Evolutionary conservation across 2,113 vertebrate genomes (phyloP), one percentile per base, ranked within the genome.

Genomic region (Merops nubicus): DNA sequence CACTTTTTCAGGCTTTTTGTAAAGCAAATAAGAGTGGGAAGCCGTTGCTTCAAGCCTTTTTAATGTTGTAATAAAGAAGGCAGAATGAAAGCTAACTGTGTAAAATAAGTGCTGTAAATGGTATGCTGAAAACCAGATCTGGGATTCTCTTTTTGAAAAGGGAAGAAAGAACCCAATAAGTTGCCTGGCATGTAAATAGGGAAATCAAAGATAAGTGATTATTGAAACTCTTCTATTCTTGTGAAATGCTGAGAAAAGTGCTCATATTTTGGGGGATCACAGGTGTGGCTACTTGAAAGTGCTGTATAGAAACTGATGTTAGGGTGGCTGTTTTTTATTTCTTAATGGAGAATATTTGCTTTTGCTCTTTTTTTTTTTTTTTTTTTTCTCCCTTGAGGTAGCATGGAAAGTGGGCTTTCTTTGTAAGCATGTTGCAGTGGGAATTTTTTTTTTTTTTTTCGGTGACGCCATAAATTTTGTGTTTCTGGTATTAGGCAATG

Each of bases 171-270:
- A 72, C 8, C 6, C 19, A 54, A 40, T 33, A 65, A 78, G 18
- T 18, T 59, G 15, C 29, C 31, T 70, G 47, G 13, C 13, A 68
- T 0, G 0, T 9, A 56, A 16, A 26, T 4, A 54, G 45, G 38
- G 57, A 90, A 77, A 45, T 1, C 15, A 28, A 78, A 63, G 5
- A 34, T 15, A 4, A 9, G 5, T 42, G 26, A 4, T 40, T 8
- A 48, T 42, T 72, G 40, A 51, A 75, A 14, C 23, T 75, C 15
- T 7, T 67, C 23, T 72, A 2, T 43, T 40, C 17, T 48, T 82
- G 11, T 48, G 65, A 76, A 73, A 57, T 11, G 1, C 11, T 16
- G 20, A 72, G 40, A 64, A 82, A 87, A 79, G 8, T 9, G 40
- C 15, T 36, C 1, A 0, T 51, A 43, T 63, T 91, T 67, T 22